phyloP scores from a whole-genome alignment of 2,797 vertebrate species.

The Percopsis omiscomaycus region DNA sequence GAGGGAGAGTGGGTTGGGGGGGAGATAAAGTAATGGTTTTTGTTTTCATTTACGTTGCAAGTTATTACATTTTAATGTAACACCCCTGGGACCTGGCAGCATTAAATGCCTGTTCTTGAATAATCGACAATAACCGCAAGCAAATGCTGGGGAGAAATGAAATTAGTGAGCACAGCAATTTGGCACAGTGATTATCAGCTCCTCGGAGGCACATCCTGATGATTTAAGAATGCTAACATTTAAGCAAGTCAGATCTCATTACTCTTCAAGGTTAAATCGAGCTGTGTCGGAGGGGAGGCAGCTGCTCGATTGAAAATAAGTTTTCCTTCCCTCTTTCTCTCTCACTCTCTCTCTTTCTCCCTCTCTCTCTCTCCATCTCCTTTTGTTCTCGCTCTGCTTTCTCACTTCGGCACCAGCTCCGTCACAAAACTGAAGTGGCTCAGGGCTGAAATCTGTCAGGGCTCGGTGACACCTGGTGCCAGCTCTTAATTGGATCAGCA shows the following conservation, averaged over 20 bases:
- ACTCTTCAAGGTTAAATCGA: conserved; percentile 84
- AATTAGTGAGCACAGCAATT: conserved; percentile 80
- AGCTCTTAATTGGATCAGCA: conserved; percentile 72
- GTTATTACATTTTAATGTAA: conserved; percentile 84
- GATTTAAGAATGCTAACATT: conserved; percentile 83
- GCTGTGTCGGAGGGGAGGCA: conserved; percentile 68
- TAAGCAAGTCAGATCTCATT: conserved; percentile 86
- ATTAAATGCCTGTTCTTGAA: conserved; percentile 87
- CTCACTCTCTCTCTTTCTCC: conserved; percentile 19
- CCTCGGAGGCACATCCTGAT: conserved; percentile 80
- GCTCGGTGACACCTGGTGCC: conserved; percentile 54
- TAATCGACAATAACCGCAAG: conserved; percentile 85
- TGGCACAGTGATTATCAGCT: conserved; percentile 82
- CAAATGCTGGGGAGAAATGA: conserved; percentile 83
- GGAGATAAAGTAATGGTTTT: conserved; percentile 71
- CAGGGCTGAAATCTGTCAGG: conserved; percentile 56
- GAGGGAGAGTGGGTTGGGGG: conserved; percentile 47
- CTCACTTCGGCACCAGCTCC: conserved; percentile 35
- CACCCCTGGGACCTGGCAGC: conserved; percentile 78
- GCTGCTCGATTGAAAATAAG: conserved; percentile 71
- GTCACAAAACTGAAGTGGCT: conserved; percentile 30
- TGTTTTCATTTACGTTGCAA: conserved; percentile 85
- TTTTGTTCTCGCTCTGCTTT: conserved; percentile 57
- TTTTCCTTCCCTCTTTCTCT: conserved; percentile 51
- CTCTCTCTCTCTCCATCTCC: conserved; percentile 44